Evolutionary conservation across 2,888 invertebrate genomes (phyloP), one percentile per base, ranked within the genome.

Genomic region (Aphrophora alni): DNA sequence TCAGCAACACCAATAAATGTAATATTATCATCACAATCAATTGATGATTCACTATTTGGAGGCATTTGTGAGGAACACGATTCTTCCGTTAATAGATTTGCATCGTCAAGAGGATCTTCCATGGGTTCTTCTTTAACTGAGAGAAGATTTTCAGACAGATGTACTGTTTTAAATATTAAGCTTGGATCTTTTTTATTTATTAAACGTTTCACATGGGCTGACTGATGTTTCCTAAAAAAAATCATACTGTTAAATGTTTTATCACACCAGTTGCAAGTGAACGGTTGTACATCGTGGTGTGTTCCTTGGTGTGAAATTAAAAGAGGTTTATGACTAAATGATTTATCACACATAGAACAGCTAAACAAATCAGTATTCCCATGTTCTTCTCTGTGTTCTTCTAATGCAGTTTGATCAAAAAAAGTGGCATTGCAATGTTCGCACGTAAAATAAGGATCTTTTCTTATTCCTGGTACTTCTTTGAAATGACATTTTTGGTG

Each of bases 401-500:
- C 44, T 44, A 44, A 14, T 8, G 44, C 12, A 14, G 7, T 44
- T 17, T 44, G 44, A 44, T 44, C 44, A 14, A 44, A 44, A 17
- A 44, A 44, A 7, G 44, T 44, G 12, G 44, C 44, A 17, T 44
- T 44, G 44, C 44, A 44, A 44, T 44, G 44, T 44, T 44, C 44
- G 12, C 44, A 44, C 17, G 12, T 44, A 17, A 44, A 44, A 44
- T 14, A 44, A 14, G 2, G 10, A 10, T 44, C 14, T 17, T 44
- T 44, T 3, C 17, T 44, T 7, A 3, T 10, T 14, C 2, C 14
- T 10, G 17, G 10, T 14, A 14, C 2, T 10, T 8, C 14, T 7
- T 44, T 44, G 3, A 2, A 14, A 44, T 44, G 44, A 44, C 44
- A 44, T 44, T 44, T 44, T 44, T 78, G 71, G 44, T 83, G 83